Evolutionary conservation across 2,113 vertebrate genomes (phyloP).

Genomic region (Nyctibius bracteatus): DNA sequence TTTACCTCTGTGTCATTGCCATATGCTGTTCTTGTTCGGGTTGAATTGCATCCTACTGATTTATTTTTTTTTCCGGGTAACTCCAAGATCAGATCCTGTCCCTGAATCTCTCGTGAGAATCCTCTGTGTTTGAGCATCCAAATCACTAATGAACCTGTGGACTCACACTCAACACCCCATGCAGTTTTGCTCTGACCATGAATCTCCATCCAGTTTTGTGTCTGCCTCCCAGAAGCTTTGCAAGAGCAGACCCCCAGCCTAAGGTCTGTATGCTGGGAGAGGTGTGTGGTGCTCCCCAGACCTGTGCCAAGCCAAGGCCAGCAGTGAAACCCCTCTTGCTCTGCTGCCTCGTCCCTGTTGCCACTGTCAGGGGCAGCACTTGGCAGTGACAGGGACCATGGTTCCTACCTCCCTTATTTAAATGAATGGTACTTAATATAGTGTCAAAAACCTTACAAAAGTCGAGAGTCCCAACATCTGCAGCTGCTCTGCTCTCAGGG

Average conservation of each 20-base stretch:
- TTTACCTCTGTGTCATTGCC: neutral
- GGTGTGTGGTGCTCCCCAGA: neutral
- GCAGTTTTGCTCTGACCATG: neutral
- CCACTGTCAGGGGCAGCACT: neutral
- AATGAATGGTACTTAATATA: neutral
- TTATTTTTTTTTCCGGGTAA: neutral
- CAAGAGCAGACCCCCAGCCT: neutral
- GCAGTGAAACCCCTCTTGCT: neutral
- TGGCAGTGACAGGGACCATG: neutral
- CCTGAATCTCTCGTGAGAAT: neutral
- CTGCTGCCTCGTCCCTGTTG: fast-evolving
- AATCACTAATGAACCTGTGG: neutral
- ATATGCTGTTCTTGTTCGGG: neutral
- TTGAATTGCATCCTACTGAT: neutral
- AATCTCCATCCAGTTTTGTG: neutral
- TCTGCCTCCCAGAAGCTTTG: neutral
- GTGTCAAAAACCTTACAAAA: neutral
- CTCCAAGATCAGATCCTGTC: neutral
- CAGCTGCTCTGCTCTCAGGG: neutral
- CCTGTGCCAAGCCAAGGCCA: neutral
- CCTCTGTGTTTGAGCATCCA: neutral
- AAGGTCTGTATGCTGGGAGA: neutral
- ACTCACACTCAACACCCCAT: neutral
- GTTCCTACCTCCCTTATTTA: neutral
- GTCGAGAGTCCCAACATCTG: neutral